Base-by-base conservation (phyloP, 2,797 vertebrate genomes). In the Mus minutoides region DNA sequence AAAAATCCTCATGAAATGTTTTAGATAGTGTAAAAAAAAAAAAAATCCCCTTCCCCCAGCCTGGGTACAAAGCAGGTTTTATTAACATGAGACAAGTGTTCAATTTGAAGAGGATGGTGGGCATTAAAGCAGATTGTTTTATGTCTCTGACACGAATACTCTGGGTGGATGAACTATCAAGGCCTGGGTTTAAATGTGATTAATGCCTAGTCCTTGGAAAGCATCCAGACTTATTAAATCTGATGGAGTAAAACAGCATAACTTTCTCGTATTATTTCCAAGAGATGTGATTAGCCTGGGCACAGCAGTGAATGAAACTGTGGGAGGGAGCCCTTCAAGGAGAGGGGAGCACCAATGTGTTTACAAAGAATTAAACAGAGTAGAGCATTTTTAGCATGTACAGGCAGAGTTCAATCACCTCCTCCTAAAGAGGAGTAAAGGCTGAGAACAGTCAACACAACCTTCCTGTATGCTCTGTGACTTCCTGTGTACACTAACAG, bases 181-280 rank as follows among this genome's bases (percentile, higher is more conserved):
- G 98, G 97, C 97, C 97, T 89, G 77, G 97, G 97, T 97, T 97
- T 98, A 98, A 98, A 98, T 98, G 97, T 98, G 98, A 98, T 98
- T 98, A 98, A 98, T 98, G 98, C 96, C 98, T 96, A 91, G 96
- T 86, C 67, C 97, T 98, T 98, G 98, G 98, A 98, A 97, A 92
- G 86, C 88, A 71, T 98, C 98, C 98, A 98, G 96, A 98, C 98
- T 98, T 98, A 98, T 98, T 98, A 98, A 98, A 97, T 97, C 98
- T 97, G 98, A 97, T 98, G 98, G 98, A 98, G 98, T 97, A 96
- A 98, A 97, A 97, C 96, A 97, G 97, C 97, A 94, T 94, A 98
- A 97, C 98, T 98, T 98, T 98, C 98, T 97, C 96, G 77, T 98
- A 58, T 97, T 97, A 95, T 98, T 98, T 98, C 98, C 97, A 97